Percentiles rank a stretch among this genome's conserved stretches.
Evolutionary conservation across 2,797 vertebrate genomes (phyloP).

Genomic region (Periophthalmus magnuspinnatus): DNA sequence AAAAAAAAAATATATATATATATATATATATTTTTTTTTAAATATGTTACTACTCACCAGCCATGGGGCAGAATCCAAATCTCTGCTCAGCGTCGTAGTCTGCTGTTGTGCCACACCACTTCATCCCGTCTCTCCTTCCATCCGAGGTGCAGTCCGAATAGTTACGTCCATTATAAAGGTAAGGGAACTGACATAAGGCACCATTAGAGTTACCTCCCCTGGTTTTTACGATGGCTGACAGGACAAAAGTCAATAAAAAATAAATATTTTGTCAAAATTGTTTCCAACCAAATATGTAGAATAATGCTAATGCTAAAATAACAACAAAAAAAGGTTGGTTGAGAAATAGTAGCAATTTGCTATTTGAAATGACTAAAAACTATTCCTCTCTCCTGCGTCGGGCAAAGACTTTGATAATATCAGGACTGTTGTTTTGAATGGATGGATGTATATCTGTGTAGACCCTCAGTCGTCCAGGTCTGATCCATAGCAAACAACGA

Average conservation of each 20-base stretch:
- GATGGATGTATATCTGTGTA: too few species aligned
- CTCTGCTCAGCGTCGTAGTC: conserved; percentile 91
- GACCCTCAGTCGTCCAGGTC: too few species aligned
- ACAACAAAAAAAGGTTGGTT: too few species aligned
- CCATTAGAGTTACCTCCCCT: conserved; percentile 97
- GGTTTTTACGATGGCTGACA: conserved; percentile 84
- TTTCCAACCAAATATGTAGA: neutral
- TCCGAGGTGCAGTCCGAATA: conserved; percentile 96
- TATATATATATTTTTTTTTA: neutral
- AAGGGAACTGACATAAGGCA: conserved; percentile 95
- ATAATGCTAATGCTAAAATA: too few species aligned
- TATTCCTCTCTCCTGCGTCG: too few species aligned
- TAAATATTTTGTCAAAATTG: neutral
- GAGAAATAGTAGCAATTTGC: too few species aligned
- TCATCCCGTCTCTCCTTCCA: conserved; percentile 94
- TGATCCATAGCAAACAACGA: too few species aligned
- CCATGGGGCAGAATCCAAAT: conserved; percentile 99
- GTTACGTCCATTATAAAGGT: conserved; percentile 91
- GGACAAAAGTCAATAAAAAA: conserved; percentile 3
- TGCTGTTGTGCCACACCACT: conserved; percentile 94
- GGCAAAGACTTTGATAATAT: too few species aligned
- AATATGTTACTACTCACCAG: conserved; percentile 76
- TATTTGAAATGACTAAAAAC: too few species aligned
- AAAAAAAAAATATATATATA: too few species aligned
- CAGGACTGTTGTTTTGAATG: too few species aligned